Evolutionary conservation across 2,888 invertebrate species (phyloP).

Genomic region (Agrochola lota): DNA sequence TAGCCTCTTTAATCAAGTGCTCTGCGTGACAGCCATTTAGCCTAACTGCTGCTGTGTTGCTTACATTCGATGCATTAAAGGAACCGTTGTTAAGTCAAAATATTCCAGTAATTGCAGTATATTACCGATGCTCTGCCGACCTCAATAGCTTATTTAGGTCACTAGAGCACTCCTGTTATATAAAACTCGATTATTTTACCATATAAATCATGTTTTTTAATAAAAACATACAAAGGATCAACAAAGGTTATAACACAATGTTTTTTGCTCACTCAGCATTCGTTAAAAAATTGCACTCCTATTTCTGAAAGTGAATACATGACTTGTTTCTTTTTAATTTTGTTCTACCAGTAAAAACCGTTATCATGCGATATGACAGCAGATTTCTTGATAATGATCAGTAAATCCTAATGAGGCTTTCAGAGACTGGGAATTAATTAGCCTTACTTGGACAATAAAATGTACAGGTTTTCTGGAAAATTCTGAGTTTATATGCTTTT

Average conservation of each 20-base stretch:
- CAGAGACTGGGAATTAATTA: neutral
- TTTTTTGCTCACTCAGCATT: neutral
- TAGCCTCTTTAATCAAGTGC: conserved; percentile 4
- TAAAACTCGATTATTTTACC: conserved; percentile 50
- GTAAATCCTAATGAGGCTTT: neutral
- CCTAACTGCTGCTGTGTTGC: neutral
- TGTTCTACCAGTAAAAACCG: neutral
- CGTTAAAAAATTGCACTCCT: neutral
- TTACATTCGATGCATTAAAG: neutral
- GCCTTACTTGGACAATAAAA: neutral
- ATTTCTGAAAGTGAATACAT: neutral
- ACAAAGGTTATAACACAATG: neutral
- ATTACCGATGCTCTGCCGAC: conserved; percentile 41
- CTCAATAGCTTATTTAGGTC: conserved; percentile 50
- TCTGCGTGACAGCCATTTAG: neutral
- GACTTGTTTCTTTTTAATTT: neutral
- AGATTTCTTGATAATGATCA: neutral
- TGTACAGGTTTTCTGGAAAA: neutral
- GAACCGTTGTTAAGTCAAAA: conserved; percentile 18
- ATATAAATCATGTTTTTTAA: conserved; percentile 33
- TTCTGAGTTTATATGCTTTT: neutral
- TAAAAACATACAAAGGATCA: conserved; percentile 10
- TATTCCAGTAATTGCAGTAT: conserved; percentile 27
- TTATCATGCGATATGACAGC: neutral
- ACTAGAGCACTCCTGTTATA: conserved; percentile 33